Conservation (phyloP, 2,797 vertebrate genomes). For the Pantherophis alleghaniensis region DNA sequence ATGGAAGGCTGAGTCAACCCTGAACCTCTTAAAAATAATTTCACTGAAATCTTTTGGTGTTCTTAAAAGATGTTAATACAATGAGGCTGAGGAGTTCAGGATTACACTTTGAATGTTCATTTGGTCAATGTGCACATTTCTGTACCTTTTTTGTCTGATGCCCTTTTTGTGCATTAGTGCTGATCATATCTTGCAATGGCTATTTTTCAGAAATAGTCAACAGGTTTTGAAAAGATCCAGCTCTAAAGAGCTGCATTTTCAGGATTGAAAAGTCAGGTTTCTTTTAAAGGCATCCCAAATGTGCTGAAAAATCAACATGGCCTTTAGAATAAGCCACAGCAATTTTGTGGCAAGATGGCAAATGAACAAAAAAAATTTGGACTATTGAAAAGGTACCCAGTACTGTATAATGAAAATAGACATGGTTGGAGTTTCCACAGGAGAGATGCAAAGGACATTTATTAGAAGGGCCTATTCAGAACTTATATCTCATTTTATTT, state of each 20-base stretch:
- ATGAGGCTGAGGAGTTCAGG: background rate
- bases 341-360: background rate
- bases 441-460: background rate
- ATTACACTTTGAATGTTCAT: background rate
- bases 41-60: slow-evolving; percentile 13
- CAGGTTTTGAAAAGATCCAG: background rate
- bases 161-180: background rate
- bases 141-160: background rate
- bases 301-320: slow-evolving; percentile 13
- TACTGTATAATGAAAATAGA: background rate
- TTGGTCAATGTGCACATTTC: background rate
- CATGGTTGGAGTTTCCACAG: background rate
- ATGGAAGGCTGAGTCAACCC: too few relatives aligned
- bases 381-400: background rate
- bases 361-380: background rate
- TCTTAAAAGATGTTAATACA: slow-evolving; percentile 11
- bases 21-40: slow-evolving; percentile 14
- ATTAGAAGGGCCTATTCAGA: background rate
- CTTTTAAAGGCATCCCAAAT: background rate
- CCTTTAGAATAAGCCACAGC: background rate
- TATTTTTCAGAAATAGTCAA: background rate
- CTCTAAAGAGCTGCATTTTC: background rate
- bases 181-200: background rate
- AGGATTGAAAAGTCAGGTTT: background rate
- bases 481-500: background rate